A percentile compares a stretch with the other conserved stretches of the same genome.
phyloP scores from a whole-genome alignment of 2,888 invertebrate genomes.

The Netelia inedita region DNA sequence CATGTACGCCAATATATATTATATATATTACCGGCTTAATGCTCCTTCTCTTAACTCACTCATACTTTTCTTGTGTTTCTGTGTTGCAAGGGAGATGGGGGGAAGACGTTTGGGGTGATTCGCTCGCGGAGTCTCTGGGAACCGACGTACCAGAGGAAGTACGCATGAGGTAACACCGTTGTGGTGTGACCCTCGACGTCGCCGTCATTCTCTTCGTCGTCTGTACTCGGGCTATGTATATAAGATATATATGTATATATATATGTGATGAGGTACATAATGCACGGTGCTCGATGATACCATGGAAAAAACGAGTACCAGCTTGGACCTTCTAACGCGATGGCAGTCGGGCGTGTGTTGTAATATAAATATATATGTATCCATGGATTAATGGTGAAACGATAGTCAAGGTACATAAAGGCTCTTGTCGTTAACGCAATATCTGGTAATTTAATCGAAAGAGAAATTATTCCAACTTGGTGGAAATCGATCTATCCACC shows the following conservation, averaged over 20 bases:
- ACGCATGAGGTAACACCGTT: constrained; percentile 72
- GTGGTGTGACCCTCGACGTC: constrained; percentile 60
- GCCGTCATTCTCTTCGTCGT: neutral
- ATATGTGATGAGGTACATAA: neutral
- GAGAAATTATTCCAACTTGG: no score
- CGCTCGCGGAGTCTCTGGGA: constrained; percentile 53
- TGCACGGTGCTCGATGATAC: neutral
- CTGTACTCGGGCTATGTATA: neutral
- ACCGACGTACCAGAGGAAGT: constrained; percentile 68
- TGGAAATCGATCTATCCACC: no score
- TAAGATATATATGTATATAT: neutral
- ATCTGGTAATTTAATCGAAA: no score
- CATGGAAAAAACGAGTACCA: no score
- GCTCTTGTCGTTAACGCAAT: no score
- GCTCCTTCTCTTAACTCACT: constrained; percentile 33
- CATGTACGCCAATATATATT: neutral
- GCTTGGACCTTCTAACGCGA: no score
- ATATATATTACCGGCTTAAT: constrained; percentile 12
- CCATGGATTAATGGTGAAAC: no score
- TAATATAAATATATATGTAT: no score
- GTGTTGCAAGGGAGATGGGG: constrained; percentile 12
- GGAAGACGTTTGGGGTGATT: constrained; percentile 26
- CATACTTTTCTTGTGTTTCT: constrained; percentile 36
- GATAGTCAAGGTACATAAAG: no score
- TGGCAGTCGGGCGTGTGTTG: no score